phyloP scores from a whole-genome alignment of 2,113 vertebrate species.

The Cryptomyrus ogoouensis region DNA sequence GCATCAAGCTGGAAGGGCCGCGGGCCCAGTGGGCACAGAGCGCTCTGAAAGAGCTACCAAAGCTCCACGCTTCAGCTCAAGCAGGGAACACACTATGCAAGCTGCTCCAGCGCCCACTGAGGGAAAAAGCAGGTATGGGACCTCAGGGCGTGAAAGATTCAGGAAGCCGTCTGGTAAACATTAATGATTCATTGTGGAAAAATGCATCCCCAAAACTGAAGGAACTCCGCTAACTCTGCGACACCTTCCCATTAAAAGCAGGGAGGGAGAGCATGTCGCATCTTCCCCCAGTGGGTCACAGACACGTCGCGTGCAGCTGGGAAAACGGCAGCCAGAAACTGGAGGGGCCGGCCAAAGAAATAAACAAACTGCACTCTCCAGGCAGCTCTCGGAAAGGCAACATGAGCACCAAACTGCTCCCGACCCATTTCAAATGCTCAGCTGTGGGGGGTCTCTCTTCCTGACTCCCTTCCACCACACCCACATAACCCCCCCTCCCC shows the following conservation, averaged over 20 bases:
- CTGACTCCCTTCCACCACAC: not conserved
- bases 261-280: conserved; percentile 5
- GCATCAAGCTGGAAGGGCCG: not conserved
- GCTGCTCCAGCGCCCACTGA: conserved; percentile 29
- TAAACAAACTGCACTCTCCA: not conserved
- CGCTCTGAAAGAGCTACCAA: not conserved
- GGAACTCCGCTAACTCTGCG: not conserved
- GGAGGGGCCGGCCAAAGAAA: not conserved
- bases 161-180: conserved; percentile 20
- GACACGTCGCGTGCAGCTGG: not conserved
- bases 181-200: conserved; percentile 50
- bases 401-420: not conserved
- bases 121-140: conserved; percentile 31
- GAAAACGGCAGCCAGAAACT: not conserved
- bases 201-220: conserved; percentile 22
- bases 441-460: not conserved
- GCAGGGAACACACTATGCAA: not conserved
- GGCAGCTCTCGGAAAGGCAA: not conserved
- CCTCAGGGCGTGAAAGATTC: conserved; percentile 42
- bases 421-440: not conserved
- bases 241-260: conserved; percentile 44
- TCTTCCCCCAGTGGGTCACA: conserved; percentile 11
- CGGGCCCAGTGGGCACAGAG: not conserved
- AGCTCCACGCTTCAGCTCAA: not conserved
- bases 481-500: not conserved